Conservation (phyloP, 2,797 vertebrate genomes). For the Syncerus caffer region DNA sequence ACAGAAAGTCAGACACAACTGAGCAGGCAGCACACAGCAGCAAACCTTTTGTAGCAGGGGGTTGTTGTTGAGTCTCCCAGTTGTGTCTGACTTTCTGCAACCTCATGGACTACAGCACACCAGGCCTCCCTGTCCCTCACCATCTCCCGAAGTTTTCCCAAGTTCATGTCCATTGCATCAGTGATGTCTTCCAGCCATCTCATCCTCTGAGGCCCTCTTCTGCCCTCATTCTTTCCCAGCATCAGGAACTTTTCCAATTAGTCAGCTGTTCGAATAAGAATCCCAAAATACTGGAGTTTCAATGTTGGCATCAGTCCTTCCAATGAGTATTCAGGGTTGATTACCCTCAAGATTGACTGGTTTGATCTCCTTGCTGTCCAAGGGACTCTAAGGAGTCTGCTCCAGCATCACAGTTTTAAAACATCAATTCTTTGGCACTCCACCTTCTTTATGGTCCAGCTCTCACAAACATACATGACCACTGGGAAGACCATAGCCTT, state of each 20-base stretch:
- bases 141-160: background rate
- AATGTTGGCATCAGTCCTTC: background rate
- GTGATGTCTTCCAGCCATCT: background rate
- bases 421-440: background rate
- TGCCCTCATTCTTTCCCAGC: background rate
- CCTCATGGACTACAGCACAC: background rate
- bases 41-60: background rate
- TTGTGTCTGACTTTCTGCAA: background rate
- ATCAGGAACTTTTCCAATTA: background rate
- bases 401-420: background rate
- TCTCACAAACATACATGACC: background rate
- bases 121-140: background rate
- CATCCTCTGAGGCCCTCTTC: background rate
- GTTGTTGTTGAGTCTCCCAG: background rate
- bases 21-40: background rate
- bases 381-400: background rate
- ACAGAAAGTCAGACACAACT: background rate
- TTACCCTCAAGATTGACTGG: background rate
- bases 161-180: background rate
- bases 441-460: background rate
- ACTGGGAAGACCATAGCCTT: background rate
- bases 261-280: background rate
- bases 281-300: background rate
- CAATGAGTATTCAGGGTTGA: background rate
- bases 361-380: background rate